phyloP scores from a whole-genome alignment of 92 coral and sea anemone genomes.

The Montipora capitata region DNA sequence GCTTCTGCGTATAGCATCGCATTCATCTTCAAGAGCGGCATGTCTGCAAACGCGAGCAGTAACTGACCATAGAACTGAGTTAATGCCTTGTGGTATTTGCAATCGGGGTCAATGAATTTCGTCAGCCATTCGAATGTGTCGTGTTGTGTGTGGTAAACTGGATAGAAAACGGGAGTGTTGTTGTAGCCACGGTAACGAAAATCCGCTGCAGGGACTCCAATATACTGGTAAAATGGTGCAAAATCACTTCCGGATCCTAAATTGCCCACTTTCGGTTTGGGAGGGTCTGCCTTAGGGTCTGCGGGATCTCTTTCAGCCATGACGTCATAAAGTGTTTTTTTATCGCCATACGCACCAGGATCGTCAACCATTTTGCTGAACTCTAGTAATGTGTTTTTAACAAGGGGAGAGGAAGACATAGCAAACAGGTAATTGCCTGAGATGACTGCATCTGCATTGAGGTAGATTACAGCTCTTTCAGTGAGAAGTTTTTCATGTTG shows the following conservation, averaged over 20 bases:
- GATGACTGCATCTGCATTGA: slow-evolving; percentile 85
- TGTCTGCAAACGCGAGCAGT: slow-evolving; percentile 84
- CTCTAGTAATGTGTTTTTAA: slow-evolving; percentile 64
- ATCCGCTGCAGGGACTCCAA: slow-evolving; percentile 92
- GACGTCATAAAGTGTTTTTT: slow-evolving; percentile 79
- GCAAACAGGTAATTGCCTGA: slow-evolving; percentile 74
- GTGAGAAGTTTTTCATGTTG: slow-evolving; percentile 65
- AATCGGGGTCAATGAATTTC: slow-evolving; percentile 87
- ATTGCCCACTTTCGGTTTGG: slow-evolving; percentile 75
- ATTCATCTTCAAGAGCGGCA: slow-evolving; percentile 75
- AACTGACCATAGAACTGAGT: slow-evolving; percentile 87
- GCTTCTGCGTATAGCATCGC: slow-evolving; percentile 52
- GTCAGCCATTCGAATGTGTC: slow-evolving; percentile 95
- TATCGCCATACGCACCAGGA: slow-evolving; percentile 72
- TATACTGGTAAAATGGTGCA: slow-evolving; percentile 78
- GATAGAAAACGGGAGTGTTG: slow-evolving; percentile 67
- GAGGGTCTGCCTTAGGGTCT: neutral
- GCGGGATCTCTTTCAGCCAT: slow-evolving; percentile 80
- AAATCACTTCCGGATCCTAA: slow-evolving; percentile 86
- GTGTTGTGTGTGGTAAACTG: slow-evolving; percentile 92
- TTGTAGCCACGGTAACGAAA: slow-evolving; percentile 85
- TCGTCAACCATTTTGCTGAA: slow-evolving; percentile 77
- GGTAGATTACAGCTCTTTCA: slow-evolving; percentile 80
- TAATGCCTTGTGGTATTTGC: slow-evolving; percentile 87
- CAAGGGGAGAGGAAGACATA: slow-evolving; percentile 72